Percentiles rank a stretch among this genome's conserved stretches.
Conservation (phyloP, 1,140 invertebrate genomes). For the Aphelenchoides avenae region DNA sequence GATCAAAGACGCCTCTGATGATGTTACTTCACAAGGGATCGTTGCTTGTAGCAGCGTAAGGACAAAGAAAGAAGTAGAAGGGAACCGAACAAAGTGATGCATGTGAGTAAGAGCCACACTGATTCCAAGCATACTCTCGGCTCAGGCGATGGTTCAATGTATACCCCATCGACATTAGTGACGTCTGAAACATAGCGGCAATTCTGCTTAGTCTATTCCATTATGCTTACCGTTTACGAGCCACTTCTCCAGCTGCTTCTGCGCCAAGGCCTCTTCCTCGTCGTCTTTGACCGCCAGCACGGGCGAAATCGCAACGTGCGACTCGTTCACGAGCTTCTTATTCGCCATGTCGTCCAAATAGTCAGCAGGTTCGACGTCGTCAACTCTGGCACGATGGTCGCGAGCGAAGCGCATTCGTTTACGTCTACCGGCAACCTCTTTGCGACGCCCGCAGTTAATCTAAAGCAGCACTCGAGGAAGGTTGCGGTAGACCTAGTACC, state of each 20-base stretch:
- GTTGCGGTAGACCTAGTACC: too few species aligned
- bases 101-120: too few species aligned
- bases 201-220: too few species aligned
- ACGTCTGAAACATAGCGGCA: too few species aligned
- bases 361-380: slow-evolving; percentile 4
- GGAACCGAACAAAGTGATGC: too few species aligned
- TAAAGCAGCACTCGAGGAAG: not conserved
- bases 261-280: slow-evolving; percentile 24
- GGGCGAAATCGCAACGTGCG: slow-evolving; percentile 16
- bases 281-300: slow-evolving; percentile 26
- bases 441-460: slow-evolving; percentile 27
- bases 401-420: slow-evolving; percentile 29
- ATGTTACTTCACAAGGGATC: too few species aligned
- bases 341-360: not conserved
- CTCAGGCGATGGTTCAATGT: too few species aligned
- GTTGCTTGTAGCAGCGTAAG: too few species aligned
- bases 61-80: too few species aligned
- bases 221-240: not conserved
- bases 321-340: not conserved
- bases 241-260: slow-evolving; percentile 30
- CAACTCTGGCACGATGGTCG: slow-evolving; percentile 5
- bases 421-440: slow-evolving; percentile 5
- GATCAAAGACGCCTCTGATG: too few species aligned
- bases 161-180: too few species aligned
- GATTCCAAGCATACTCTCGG: too few species aligned